Conservation (phyloP, 2,888 invertebrate species). For the Caenorhabditis becei region DNA sequence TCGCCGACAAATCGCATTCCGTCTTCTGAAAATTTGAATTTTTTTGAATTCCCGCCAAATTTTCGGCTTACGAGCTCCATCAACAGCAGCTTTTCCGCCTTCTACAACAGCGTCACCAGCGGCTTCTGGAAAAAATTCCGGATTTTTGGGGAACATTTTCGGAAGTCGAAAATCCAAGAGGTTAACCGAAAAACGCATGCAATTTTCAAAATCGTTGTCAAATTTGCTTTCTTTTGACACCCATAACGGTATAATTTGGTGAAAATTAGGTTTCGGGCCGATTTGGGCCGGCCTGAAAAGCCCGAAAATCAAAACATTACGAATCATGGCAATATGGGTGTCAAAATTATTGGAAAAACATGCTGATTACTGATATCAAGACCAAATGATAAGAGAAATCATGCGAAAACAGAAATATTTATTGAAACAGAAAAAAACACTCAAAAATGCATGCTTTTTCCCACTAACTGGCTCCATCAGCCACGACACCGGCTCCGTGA, state of each 20-base stretch:
- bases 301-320: neutral
- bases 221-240: no score
- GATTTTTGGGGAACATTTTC: neutral
- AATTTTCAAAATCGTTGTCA: no score
- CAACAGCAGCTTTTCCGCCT: constrained; percentile 45
- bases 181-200: no score
- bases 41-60: neutral
- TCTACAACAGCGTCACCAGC: constrained; percentile 37
- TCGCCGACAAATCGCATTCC: constrained; percentile 8
- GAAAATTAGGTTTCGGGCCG: neutral
- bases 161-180: neutral
- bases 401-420: neutral
- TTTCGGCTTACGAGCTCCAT: neutral
- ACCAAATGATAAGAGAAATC: neutral
- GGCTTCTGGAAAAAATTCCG: constrained; percentile 32
- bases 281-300: neutral
- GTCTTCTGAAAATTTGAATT: neutral
- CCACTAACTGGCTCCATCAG: constrained; percentile 26
- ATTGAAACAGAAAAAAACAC: neutral
- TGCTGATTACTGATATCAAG: neutral
- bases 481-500: constrained; percentile 46
- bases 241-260: no score
- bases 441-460: neutral
- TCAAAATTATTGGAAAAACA: neutral
- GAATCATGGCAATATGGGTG: neutral